Base-by-base conservation (phyloP, 2,797 vertebrate genomes). In the Pitangus sulphuratus region DNA sequence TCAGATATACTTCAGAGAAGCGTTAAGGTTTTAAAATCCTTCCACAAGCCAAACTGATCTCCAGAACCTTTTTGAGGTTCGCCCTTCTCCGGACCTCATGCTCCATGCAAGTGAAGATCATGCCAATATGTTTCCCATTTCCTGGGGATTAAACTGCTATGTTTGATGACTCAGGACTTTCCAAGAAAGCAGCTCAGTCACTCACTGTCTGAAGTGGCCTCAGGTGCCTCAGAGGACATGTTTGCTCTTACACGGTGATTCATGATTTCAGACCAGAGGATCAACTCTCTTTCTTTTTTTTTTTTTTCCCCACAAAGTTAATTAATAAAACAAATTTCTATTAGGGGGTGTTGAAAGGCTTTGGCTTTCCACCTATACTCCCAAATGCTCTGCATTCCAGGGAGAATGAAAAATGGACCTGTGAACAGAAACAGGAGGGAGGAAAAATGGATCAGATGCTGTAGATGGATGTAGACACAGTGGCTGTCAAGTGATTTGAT, bases 191-290 rank as follows among this genome's bases (percentile, higher is more conserved):
- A 90, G 2, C 70, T 95, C 89, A 68, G 90, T 70, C 93, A 56
- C 20, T 92, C 33, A 19, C 37, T 76, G 18, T 86, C 79, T 88
- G 61, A 88, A 86, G 95, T 81, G 14, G 82, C 17, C 88, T 95
- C 90, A 96, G 53, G 54, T 94, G 80, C 95, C 97, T 98, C 98
- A 97, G 97, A 98, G 98, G 97, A 98, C 93, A 8, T 45, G 89
- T 77, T 92, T 95, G 83, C 89, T 84, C 72, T 84, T 93, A 60
- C 2, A 0, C 42, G 65, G 65, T 93, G 89, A 94, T 95, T 95
- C 88, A 93, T 94, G 51, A 35, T 91, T 90, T 79, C 53, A 80
- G 87, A 92, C 50, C 57, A 81, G 71, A 85, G n/a, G 50, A 93
- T 85, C 83, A 84, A 10, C 21, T 58, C 51, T 39, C 20, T 76